Evolutionary conservation across 2,113 vertebrate species (phyloP).

Genomic region (Maccullochella peelii): DNA sequence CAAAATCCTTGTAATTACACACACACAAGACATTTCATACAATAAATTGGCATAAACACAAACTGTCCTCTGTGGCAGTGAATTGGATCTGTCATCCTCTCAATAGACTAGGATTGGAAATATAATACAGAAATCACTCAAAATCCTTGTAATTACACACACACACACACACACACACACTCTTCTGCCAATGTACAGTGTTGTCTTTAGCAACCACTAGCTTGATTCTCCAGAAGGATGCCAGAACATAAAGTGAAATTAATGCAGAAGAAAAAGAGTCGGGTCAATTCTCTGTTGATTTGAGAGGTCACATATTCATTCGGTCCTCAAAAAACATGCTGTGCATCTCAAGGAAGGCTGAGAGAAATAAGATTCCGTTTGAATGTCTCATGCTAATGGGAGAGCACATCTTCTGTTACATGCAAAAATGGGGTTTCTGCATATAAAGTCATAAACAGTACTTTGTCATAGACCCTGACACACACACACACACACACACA

Average conservation of each 20-base stretch:
- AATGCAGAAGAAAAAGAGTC: conserved; percentile 17
- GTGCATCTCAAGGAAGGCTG: not conserved
- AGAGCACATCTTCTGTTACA: not conserved
- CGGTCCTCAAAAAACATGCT: not conserved
- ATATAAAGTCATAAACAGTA: not conserved
- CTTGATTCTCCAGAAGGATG: not conserved
- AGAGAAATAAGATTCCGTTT: conserved; percentile 11
- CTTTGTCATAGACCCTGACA: conserved; percentile 16
- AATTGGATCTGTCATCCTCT: conserved; percentile 68
- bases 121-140: conserved; percentile 65
- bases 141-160: conserved; percentile 64
- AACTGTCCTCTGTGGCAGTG: conserved; percentile 56
- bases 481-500: not conserved
- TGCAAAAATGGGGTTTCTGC: not conserved
- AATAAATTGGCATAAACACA: conserved; percentile 60
- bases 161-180: not conserved
- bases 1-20: conserved; percentile 65
- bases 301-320: conserved; percentile 32
- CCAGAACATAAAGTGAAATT: conserved; percentile 3
- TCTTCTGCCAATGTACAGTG: not conserved
- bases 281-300: conserved; percentile 39
- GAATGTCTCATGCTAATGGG: not conserved
- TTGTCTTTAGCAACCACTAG: not conserved
- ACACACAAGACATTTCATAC: conserved; percentile 40
- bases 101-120: conserved; percentile 49